These are phyloP conservation scores for Holacanthus passer DNA, from an alignment of 2,113 vertebrate genomes.

Conservation along the genomic window DNA sequence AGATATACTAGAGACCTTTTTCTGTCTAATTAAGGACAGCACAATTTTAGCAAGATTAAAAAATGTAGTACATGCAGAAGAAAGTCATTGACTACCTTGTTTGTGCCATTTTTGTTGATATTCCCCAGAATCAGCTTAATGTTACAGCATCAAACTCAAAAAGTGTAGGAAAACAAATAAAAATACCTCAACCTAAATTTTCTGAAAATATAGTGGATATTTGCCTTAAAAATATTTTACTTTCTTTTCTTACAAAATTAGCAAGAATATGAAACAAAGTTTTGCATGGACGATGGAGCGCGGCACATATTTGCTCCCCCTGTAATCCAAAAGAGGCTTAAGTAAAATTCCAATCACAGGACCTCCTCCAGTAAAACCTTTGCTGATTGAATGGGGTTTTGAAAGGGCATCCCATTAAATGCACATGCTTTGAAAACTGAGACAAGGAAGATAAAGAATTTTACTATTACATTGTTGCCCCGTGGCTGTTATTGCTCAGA, in stretches of 20 bases:
- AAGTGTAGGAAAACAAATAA: too few species aligned
- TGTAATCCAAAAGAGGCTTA: not conserved
- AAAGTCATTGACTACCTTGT: too few species aligned
- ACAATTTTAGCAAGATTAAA: too few species aligned
- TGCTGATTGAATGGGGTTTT: slow-evolving; percentile 10
- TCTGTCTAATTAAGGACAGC: too few species aligned
- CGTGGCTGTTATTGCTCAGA: slow-evolving; percentile 27
- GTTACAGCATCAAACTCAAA: too few species aligned
- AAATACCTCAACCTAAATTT: too few species aligned
- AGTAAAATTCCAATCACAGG: slow-evolving; percentile 27
- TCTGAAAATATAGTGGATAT: not conserved
- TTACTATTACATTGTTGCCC: slow-evolving; percentile 23
- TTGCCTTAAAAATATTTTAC: not conserved
- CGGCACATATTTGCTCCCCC: not conserved
- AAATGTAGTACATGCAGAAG: too few species aligned
- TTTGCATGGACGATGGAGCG: not conserved
- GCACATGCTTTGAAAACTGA: slow-evolving; percentile 29
- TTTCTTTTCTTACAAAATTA: not conserved
- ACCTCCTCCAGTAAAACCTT: slow-evolving; percentile 16
- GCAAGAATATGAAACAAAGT: not conserved
- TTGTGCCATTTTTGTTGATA: too few species aligned
- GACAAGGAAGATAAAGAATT: slow-evolving; percentile 2
- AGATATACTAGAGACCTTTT: too few species aligned
- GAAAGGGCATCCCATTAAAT: slow-evolving; percentile 32
- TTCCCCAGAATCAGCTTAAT: too few species aligned